Percentiles rank a stretch among this genome's conserved stretches.
Evolutionary conservation across 2,797 vertebrate species (phyloP).

Genomic region (Neostethus bicornis): DNA sequence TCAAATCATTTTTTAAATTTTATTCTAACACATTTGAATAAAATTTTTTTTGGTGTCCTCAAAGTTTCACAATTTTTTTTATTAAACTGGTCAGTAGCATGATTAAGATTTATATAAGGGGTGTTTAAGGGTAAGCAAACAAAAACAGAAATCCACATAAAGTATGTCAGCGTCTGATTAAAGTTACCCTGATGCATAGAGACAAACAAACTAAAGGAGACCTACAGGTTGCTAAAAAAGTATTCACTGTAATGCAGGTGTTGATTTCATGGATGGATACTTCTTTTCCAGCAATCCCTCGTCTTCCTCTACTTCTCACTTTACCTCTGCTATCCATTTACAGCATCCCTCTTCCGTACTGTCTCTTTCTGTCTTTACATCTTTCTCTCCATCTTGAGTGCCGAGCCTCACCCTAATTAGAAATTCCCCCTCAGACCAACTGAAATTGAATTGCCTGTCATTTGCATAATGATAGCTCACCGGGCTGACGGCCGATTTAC

Average conservation of each 20-base stretch:
- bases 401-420: constrained; percentile 76
- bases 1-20: neutral
- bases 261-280: constrained; percentile 60
- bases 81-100: neutral
- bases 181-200: constrained; percentile 32
- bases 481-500: constrained; percentile 72
- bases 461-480: constrained; percentile 82
- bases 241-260: constrained; percentile 54
- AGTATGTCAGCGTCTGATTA: constrained; percentile 11
- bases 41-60: neutral
- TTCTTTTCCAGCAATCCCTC: constrained; percentile 13
- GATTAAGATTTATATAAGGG: neutral
- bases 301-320: constrained; percentile 29
- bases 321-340: constrained; percentile 52
- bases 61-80: neutral
- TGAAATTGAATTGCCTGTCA: constrained; percentile 80
- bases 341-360: constrained; percentile 45
- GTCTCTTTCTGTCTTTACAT: constrained; percentile 53
- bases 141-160: neutral
- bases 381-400: constrained; percentile 76
- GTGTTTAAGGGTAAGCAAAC: too few relatives aligned
- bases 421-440: constrained; percentile 77
- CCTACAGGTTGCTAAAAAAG: constrained; percentile 20
- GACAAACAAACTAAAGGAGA: constrained; percentile 6
- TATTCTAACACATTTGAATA: neutral